These are phyloP conservation scores for Hipparchia sbordonii DNA, from an alignment of 2,888 invertebrate genomes.

Conservation along the genomic window DNA sequence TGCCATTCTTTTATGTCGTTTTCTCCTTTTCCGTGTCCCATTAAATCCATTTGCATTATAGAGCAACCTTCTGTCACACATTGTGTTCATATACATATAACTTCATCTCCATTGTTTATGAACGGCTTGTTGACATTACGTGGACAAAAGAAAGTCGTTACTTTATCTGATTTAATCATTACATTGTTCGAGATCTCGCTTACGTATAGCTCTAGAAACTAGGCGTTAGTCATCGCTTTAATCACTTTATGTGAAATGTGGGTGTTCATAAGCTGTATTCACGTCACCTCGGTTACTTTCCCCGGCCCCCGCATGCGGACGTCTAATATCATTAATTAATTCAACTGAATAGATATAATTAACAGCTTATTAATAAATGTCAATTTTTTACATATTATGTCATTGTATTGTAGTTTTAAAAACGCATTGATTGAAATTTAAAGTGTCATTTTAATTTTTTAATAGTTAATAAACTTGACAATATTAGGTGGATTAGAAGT, in stretches of 20 bases:
- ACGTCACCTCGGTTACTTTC: conserved; percentile 2
- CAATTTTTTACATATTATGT: too few species aligned
- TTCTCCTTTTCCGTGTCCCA: neutral
- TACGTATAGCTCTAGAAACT: conserved; percentile 1
- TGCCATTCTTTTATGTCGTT: neutral
- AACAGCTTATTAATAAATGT: neutral
- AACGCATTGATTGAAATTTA: too few species aligned
- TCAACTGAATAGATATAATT: neutral
- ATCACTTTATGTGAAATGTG: conserved; percentile 2
- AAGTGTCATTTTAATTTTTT: too few species aligned
- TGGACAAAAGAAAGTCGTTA: neutral
- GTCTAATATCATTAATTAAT: neutral
- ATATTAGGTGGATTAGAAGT: too few species aligned
- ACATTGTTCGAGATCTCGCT: conserved; percentile 2
- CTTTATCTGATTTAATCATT: neutral
- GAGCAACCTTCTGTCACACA: neutral
- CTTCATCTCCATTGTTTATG: neutral
- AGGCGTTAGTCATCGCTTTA: conserved; percentile 10
- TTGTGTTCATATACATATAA: neutral
- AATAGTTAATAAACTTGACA: too few species aligned
- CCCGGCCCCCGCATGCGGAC: neutral
- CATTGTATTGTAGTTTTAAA: too few species aligned
- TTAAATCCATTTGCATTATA: neutral
- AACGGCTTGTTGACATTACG: neutral
- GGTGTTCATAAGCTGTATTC: neutral